phyloP scores from a whole-genome alignment of 2,797 vertebrate species.

The Manis javanica region DNA sequence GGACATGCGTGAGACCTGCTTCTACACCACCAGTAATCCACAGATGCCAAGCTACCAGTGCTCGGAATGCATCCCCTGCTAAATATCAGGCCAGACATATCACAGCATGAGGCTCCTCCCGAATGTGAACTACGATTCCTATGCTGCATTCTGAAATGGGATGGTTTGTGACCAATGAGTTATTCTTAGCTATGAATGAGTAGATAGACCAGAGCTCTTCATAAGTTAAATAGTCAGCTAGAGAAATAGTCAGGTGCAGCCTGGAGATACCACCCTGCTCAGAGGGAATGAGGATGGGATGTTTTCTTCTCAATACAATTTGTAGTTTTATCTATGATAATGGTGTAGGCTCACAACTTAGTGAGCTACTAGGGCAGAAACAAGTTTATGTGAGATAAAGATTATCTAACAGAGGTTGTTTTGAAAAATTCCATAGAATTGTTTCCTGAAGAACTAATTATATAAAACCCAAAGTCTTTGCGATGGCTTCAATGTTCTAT shows the following conservation, averaged over 20 bases:
- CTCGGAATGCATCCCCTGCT: neutral
- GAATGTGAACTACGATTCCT: neutral
- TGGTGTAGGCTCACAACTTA: neutral
- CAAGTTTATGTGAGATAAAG: neutral
- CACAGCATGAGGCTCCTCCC: too few relatives aligned
- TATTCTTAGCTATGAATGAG: slow-evolving; percentile 28
- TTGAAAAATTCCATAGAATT: neutral
- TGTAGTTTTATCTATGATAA: neutral
- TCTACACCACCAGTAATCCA: neutral
- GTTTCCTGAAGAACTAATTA: neutral
- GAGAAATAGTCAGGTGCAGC: neutral
- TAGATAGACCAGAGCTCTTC: slow-evolving; percentile 2
- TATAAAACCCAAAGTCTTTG: neutral
- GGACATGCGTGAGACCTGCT: neutral
- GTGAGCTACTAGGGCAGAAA: neutral
- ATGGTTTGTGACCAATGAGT: neutral
- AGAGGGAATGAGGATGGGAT: neutral
- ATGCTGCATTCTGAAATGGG: neutral
- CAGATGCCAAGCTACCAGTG: neutral
- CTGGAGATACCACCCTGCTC: neutral
- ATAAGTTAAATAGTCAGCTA: neutral
- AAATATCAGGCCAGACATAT: neutral
- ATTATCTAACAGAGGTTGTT: neutral
- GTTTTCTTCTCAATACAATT: neutral
- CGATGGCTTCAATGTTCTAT: neutral